phyloP scores from a whole-genome alignment of 2,888 invertebrate genomes.

The Chorisops tibialis region DNA sequence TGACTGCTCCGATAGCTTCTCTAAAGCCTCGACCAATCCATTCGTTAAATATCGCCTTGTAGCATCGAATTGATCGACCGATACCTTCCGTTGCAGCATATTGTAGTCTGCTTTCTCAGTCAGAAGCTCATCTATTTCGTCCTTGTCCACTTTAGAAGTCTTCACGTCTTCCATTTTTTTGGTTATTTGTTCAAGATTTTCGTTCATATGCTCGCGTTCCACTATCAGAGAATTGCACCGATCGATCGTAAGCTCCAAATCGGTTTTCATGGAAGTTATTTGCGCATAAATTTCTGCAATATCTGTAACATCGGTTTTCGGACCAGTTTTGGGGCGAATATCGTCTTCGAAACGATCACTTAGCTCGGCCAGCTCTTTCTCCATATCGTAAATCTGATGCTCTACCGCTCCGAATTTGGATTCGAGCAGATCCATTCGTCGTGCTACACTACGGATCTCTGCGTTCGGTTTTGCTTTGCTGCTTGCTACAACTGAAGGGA shows the following conservation, averaged over 20 bases:
- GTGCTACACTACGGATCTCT: background rate
- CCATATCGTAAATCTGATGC: constrained; percentile 25
- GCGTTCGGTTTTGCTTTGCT: background rate
- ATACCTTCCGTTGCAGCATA: constrained; percentile 68
- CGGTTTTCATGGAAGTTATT: constrained; percentile 9
- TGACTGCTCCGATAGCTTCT: constrained; percentile 61
- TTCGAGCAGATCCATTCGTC: constrained; percentile 22
- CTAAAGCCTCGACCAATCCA: constrained; percentile 62
- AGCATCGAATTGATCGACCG: constrained; percentile 67
- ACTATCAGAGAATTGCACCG: background rate
- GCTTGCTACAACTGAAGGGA: background rate
- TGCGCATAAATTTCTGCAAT: constrained; percentile 10
- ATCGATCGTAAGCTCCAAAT: background rate
- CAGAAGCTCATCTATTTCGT: constrained; percentile 67
- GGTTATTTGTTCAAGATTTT: background rate
- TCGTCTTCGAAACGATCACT: constrained; percentile 6
- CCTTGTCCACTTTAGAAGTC: constrained; percentile 59
- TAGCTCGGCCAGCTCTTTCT: constrained; percentile 20
- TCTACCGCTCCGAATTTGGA: constrained; percentile 23
- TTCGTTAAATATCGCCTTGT: constrained; percentile 65
- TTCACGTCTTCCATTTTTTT: constrained; percentile 51
- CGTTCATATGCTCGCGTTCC: constrained; percentile 9
- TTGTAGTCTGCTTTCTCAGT: constrained; percentile 72
- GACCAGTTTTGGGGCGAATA: constrained; percentile 28
- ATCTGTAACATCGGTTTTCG: constrained; percentile 33